A percentile compares a stretch with the other conserved stretches of the same genome.
These are phyloP conservation scores for Cydia pomonella DNA, from an alignment of 1,140 invertebrate genomes.

Conservation along the genomic window DNA sequence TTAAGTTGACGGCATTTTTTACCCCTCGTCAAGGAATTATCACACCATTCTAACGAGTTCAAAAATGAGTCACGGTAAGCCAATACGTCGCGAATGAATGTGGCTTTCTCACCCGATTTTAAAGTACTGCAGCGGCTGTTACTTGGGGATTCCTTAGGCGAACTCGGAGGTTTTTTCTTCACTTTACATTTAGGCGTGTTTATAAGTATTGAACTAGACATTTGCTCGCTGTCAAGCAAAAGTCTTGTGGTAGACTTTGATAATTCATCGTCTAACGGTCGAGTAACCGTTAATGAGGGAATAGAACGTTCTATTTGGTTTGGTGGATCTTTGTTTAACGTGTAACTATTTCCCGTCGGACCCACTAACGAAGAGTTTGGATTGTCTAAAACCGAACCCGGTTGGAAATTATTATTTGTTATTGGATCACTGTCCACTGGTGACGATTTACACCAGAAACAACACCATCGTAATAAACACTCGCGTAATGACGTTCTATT, in stretches of 20 bases:
- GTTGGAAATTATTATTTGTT: background rate
- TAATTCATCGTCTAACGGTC: conserved; percentile 53
- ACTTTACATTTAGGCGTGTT: conserved; percentile 41
- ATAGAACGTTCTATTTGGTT: conserved; percentile 34
- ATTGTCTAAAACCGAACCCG: conserved; percentile 52
- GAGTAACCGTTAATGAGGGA: conserved; percentile 46
- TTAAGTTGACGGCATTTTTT: conserved; percentile 67
- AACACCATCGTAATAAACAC: conserved; percentile 53
- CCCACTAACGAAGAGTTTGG: conserved; percentile 60
- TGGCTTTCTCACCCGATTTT: conserved; percentile 71
- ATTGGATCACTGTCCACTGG: conserved; percentile 38
- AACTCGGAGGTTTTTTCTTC: conserved; percentile 38
- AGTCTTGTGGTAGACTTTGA: conserved; percentile 57
- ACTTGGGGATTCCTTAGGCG: conserved; percentile 39
- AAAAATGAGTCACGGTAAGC: conserved; percentile 65
- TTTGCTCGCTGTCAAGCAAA: conserved; percentile 51
- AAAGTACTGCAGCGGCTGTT: conserved; percentile 54
- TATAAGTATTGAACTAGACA: conserved; percentile 48
- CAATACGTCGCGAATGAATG: conserved; percentile 68
- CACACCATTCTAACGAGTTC: conserved; percentile 72
- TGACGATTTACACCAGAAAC: conserved; percentile 45
- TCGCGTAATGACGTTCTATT: conserved; percentile 45
- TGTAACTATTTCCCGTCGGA: conserved; percentile 60
- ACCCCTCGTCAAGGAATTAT: conserved; percentile 69
- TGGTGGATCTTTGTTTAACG: conserved; percentile 48